Conservation (phyloP, 1,140 invertebrate species). For the Apolygus lucorum region DNA sequence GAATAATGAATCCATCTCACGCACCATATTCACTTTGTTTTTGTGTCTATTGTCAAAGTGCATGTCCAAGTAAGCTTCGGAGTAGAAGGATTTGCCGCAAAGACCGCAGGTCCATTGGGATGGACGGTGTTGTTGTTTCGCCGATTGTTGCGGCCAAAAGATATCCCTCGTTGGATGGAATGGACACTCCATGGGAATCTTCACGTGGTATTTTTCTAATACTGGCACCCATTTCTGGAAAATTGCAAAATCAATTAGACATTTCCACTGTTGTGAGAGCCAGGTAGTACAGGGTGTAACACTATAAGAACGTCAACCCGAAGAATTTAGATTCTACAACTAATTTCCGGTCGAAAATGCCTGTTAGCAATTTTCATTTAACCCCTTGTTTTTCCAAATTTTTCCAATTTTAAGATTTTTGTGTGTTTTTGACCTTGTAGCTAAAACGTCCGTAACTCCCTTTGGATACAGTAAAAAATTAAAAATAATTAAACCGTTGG, state of each 20-base stretch:
- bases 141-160: constrained; percentile 70
- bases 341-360: too few relatives aligned
- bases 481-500: too few relatives aligned
- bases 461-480: too few relatives aligned
- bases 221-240: constrained; percentile 76
- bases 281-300: too few relatives aligned
- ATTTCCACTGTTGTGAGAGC: too few relatives aligned
- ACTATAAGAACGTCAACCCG: too few relatives aligned
- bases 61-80: constrained; percentile 75
- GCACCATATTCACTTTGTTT: constrained; percentile 73
- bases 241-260: not conserved
- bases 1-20: constrained; percentile 8
- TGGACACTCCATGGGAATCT: constrained; percentile 77
- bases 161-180: constrained; percentile 80
- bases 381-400: too few relatives aligned
- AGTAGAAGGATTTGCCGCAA: constrained; percentile 86
- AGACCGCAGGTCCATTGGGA: constrained; percentile 85
- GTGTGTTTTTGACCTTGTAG: too few relatives aligned
- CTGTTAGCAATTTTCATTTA: too few relatives aligned
- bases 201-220: constrained; percentile 72
- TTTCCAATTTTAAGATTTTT: too few relatives aligned
- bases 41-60: constrained; percentile 87
- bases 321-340: too few relatives aligned
- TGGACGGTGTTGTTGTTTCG: constrained; percentile 69
- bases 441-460: too few relatives aligned